Conservation (phyloP, 2,888 invertebrate species). For the Nectonema munidae region DNA sequence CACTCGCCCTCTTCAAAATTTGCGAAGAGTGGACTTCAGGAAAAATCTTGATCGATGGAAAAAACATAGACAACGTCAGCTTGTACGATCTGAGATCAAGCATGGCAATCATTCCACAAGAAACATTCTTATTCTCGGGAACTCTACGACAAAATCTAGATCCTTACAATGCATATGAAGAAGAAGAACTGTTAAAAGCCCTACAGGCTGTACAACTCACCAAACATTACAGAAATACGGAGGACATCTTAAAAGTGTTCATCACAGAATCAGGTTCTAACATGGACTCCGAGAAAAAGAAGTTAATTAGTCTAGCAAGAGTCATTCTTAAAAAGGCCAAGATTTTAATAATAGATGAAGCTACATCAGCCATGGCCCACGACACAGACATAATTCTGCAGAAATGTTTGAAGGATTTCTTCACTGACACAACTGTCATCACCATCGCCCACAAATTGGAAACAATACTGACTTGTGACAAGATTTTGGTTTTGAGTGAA, state of each 20-base stretch:
- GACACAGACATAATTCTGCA: too few relatives aligned
- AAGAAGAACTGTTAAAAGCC: constrained; percentile 53
- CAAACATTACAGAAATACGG: constrained; percentile 40
- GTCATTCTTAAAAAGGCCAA: constrained; percentile 8
- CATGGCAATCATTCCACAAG: too few relatives aligned
- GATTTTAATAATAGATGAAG: constrained; percentile 7
- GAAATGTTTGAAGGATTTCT: not conserved
- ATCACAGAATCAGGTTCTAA: constrained; percentile 70
- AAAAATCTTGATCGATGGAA: constrained; percentile 20
- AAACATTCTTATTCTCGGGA: constrained; percentile 72
- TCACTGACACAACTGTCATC: not conserved
- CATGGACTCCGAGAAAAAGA: constrained; percentile 19
- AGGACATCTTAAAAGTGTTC: constrained; percentile 43
- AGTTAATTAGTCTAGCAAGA: constrained; percentile 6
- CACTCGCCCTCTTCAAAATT: constrained; percentile 21
- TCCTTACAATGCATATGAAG: constrained; percentile 43
- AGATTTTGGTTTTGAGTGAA: constrained; percentile 24
- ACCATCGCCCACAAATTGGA: too few relatives aligned
- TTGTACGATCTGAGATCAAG: too few relatives aligned
- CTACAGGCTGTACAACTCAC: constrained; percentile 61
- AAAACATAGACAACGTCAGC: constrained; percentile 15
- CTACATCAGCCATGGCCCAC: constrained; percentile 8
- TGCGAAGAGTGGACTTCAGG: constrained; percentile 21
- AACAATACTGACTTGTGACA: too few relatives aligned
- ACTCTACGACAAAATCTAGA: constrained; percentile 60